Base-by-base conservation (phyloP, 2,797 vertebrate species). In the Aldrovandia affinis region DNA sequence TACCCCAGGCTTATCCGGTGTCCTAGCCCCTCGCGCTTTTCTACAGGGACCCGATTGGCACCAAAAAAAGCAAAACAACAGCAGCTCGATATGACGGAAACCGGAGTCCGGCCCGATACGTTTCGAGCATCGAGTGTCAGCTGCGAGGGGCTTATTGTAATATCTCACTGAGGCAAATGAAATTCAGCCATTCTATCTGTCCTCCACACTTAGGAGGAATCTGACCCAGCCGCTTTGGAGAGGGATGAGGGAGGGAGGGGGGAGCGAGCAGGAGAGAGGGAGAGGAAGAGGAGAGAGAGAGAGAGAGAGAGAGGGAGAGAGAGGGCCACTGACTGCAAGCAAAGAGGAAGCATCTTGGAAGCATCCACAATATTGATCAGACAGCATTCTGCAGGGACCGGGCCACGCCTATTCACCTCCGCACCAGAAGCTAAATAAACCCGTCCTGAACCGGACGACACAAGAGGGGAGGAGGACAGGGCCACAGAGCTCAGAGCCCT, bases 341-440 rank as follows among this genome's bases (percentile, higher is more conserved):
- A 59, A 28, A 55, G 47, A 39, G 81, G 84, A 90, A 86, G 90
- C 90, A 86, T 90, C 87, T 89, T 93, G 89, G 89, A 94, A 94
- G 93, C 91, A 93, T 94, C 88, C 95, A 92, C 93, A 96, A 95
- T 95, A 96, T 95, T 95, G 91, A 96, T 95, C 90, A 91, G 85
- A 82, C 85, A 88, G 85, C 83, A 83, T 89, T 92, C 88, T 91
- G 89, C 86, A 90, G 89, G 88, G 86, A 89, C 85, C 86, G 82
- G 28, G 59, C 81, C 85, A 85, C 86, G 85, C 77, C 70, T 33
- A 89, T 88, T 84, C 70, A 85, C 79, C 82, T n/a, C n/a, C n/a
- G n/a, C n/a, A n/a, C n/a, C n/a, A 54, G n/a, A 8, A 70, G 59
- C 59, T 1, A 8, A 6, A 68, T 3, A 57, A 15, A 63, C 25